Conservation (phyloP, 2,888 invertebrate species). For the Tyria jacobaeae region DNA sequence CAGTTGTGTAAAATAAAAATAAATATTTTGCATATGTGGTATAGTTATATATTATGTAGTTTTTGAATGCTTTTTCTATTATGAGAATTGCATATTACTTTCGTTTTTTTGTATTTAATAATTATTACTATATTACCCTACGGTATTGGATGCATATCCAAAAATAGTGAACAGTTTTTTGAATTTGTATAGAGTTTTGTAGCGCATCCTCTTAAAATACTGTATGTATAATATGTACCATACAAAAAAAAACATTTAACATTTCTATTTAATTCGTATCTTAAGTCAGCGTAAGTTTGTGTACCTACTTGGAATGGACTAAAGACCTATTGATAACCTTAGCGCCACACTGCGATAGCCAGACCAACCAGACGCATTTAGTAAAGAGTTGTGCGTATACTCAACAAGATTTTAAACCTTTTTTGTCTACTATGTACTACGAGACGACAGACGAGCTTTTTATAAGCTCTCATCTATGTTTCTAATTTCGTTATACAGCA, state of each 20-base stretch:
- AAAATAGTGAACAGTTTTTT: too few species aligned
- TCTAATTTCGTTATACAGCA: conserved; percentile 38
- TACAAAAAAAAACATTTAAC: conserved; percentile 1
- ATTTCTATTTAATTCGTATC: conserved; percentile 31
- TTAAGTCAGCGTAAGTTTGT: conserved; percentile 28
- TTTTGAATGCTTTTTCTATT: too few species aligned
- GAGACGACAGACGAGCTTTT: background rate
- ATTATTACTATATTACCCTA: too few species aligned
- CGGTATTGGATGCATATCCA: too few species aligned
- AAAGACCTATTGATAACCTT: conserved; percentile 49
- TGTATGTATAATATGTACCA: background rate
- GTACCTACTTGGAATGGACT: conserved; percentile 31
- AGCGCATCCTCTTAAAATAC: background rate
- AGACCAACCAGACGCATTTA: conserved; percentile 39
- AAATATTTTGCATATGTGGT: too few species aligned
- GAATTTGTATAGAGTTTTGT: background rate
- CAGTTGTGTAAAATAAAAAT: too few species aligned
- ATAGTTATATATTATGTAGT: too few species aligned
- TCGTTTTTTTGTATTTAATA: too few species aligned
- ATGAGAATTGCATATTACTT: too few species aligned
- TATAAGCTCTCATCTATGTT: conserved; percentile 19
- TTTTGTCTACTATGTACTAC: background rate
- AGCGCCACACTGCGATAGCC: conserved; percentile 47
- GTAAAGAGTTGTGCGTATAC: conserved; percentile 11
- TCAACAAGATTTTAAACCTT: background rate